Base-by-base conservation (phyloP, 1,140 invertebrate genomes). In the Drosophila bifasciata region DNA sequence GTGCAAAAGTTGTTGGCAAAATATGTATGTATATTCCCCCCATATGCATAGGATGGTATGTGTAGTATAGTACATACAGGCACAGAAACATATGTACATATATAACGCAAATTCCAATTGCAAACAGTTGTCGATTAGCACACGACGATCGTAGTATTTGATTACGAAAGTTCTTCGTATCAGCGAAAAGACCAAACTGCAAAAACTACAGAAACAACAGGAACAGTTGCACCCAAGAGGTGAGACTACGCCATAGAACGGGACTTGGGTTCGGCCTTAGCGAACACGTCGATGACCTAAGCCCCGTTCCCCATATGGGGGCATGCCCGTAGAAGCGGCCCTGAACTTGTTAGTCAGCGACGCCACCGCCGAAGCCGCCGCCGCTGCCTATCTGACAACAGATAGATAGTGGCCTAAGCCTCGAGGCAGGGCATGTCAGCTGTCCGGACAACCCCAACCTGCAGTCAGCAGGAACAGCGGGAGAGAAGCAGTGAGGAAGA, bases 41-140 rank as follows among this genome's bases (percentile, higher is more conserved):
- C 11, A 11, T 32, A 3, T 32, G 28, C 28, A 7, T 28, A 28
- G 25, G 6, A 28, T 7, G 25, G 19, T n/a, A n/a, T n/a, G n/a
- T n/a, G n/a, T n/a, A n/a, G n/a, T n/a, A n/a, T 11, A 8, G 17
- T 41, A 48, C 16, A 36, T 25, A 6, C 11, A 5, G 1, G 25
- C 36, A 50, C 5, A 21, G 4, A 21, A 21, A 21, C 16, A 40
- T 36, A 28, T n/a, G 25, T 28, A 46, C 52, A 45, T 72, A 39
- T 15, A 50, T 28, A 79, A 51, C 76, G 76, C 60, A 66, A 84
- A 85, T 84, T 84, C 64, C 57, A 68, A 85, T 64, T 62, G 81
- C 76, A 86, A 84, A 84, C 76, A 80, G 59, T 73, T 79, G 62
- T 50, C 76, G 80, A 84, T 84, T 84, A 76, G 73, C 64, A 43